Percentiles rank a stretch among this genome's conserved stretches.
Evolutionary conservation across 1,140 invertebrate species (phyloP).

Genomic region (Aphis gossypii): DNA sequence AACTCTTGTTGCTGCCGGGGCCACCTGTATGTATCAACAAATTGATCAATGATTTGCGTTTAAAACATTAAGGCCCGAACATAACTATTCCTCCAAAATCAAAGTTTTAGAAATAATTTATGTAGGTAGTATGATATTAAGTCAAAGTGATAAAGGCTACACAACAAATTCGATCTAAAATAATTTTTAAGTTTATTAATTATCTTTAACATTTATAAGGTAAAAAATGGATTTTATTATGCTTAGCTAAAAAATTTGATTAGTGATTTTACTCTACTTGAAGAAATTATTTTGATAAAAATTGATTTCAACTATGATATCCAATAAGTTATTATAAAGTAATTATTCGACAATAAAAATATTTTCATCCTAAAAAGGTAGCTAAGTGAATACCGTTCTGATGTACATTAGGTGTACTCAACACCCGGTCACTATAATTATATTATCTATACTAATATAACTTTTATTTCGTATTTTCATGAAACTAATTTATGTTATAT

Average conservation of each 20-base stretch:
- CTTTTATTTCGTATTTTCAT: no score
- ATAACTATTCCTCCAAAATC: no score
- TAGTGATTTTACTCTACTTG: background rate
- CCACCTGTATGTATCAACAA: slow-evolving; percentile 67
- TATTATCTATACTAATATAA: no score
- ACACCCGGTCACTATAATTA: no score
- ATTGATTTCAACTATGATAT: background rate
- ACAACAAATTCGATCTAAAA: background rate
- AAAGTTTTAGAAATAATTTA: no score
- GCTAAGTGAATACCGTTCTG: no score
- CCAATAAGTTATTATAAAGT: background rate
- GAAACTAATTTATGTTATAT: no score
- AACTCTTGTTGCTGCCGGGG: slow-evolving; percentile 80
- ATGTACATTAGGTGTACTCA: no score
- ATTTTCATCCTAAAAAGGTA: no score
- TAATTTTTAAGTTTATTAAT: background rate
- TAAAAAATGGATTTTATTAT: background rate
- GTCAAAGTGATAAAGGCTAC: background rate
- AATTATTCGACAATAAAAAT: no score
- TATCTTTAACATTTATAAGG: background rate
- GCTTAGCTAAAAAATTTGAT: background rate
- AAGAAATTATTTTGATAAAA: background rate
- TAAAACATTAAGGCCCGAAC: fast-evolving
- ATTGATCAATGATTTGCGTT: background rate
- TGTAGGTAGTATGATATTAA: background rate